Evolutionary conservation across 2,888 invertebrate genomes (phyloP).

Genomic region (Meteorus colon): DNA sequence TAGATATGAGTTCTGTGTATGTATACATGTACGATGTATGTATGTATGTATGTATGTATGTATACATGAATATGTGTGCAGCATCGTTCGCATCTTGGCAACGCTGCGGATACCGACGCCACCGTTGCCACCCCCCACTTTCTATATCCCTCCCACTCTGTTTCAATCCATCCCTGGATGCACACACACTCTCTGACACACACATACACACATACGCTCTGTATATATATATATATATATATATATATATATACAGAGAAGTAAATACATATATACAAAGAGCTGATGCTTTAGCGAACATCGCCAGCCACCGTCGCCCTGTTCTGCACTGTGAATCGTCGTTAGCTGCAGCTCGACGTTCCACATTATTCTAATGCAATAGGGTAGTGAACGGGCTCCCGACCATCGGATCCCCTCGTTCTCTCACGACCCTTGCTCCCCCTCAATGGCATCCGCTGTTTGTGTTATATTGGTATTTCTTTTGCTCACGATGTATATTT

Average conservation of each 20-base stretch:
- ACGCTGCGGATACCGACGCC: slow-evolving; percentile 9
- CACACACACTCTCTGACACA: not conserved
- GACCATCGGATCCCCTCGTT: not conserved
- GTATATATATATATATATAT: not conserved
- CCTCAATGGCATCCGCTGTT: not conserved
- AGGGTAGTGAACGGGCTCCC: slow-evolving; percentile 15
- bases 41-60: not conserved
- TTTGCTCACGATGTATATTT: not conserved
- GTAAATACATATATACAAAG: not conserved
- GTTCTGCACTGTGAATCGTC: slow-evolving; percentile 40
- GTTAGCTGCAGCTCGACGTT: slow-evolving; percentile 25
- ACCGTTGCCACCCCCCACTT: slow-evolving; percentile 6
- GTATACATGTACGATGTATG: no score
- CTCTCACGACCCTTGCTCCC: not conserved
- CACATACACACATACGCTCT: not conserved
- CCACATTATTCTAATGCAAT: slow-evolving; percentile 39
- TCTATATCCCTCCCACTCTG: slow-evolving; percentile 7
- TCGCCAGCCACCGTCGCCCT: slow-evolving; percentile 29
- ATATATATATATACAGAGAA: not conserved
- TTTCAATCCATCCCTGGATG: slow-evolving; percentile 6
- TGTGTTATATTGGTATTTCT: slow-evolving; percentile 10
- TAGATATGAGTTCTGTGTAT: not conserved
- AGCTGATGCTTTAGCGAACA: slow-evolving; percentile 6
- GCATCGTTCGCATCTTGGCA: slow-evolving; percentile 9
- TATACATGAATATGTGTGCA: not conserved